These are phyloP conservation scores for Hartigia nigra DNA, from an alignment of 2,888 invertebrate species.

Conservation along the genomic window DNA sequence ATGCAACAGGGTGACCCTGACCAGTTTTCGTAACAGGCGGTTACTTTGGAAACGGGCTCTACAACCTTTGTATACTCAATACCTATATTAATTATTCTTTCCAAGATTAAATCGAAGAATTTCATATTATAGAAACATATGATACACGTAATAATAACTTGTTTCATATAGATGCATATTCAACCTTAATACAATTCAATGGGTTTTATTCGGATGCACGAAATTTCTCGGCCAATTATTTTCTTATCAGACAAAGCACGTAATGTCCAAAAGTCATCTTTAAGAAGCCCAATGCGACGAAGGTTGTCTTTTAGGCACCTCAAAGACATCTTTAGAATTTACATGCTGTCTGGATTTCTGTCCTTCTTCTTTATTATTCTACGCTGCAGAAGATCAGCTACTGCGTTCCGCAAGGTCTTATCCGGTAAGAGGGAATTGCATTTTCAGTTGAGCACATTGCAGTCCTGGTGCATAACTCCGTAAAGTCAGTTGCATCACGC, in stretches of 20 bases:
- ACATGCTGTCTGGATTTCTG: not conserved
- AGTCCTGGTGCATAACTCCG: conserved; percentile 34
- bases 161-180: not conserved
- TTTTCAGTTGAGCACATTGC: conserved; percentile 33
- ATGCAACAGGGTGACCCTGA: conserved; percentile 60
- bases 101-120: not conserved
- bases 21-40: conserved; percentile 52
- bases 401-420: conserved; percentile 33
- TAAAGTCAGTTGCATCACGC: conserved; percentile 47
- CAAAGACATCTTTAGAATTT: not conserved
- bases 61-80: not conserved
- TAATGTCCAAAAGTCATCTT: not conserved
- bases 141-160: not conserved
- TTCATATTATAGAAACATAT: not conserved
- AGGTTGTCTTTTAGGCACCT: not conserved
- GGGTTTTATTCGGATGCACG: not conserved
- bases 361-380: not conserved
- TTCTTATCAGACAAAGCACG: not conserved
- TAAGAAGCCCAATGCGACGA: not conserved
- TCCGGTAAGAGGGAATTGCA: conserved; percentile 39
- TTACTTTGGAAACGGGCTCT: not conserved
- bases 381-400: not conserved
- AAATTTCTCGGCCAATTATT: not conserved
- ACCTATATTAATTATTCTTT: not conserved
- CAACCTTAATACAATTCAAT: not conserved